These are phyloP conservation scores for Athalia cordata DNA, from an alignment of 2,888 invertebrate species.

Conservation along the genomic window DNA sequence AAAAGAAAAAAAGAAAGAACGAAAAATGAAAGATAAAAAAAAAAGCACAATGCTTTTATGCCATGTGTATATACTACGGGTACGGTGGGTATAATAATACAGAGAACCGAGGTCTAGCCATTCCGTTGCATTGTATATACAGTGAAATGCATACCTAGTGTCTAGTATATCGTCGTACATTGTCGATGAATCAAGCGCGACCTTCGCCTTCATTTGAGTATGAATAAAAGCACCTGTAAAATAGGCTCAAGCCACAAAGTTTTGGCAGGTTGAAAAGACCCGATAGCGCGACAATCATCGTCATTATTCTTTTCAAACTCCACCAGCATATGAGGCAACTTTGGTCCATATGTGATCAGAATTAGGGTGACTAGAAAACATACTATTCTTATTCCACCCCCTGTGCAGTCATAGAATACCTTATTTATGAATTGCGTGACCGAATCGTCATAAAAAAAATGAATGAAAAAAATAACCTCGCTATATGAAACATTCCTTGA, in stretches of 20 bases:
- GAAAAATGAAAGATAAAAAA: background rate
- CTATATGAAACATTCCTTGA: too few species aligned
- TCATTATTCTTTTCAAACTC: background rate
- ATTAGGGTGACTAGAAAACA: background rate
- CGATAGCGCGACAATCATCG: constrained; percentile 7
- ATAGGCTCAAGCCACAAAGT: background rate
- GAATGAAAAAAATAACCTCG: too few species aligned
- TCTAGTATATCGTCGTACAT: constrained; percentile 14
- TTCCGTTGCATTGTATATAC: background rate
- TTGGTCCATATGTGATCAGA: background rate
- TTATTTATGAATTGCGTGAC: too few species aligned
- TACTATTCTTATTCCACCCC: too few species aligned
- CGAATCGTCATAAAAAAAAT: too few species aligned
- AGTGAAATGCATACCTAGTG: background rate
- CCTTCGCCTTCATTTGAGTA: constrained; percentile 64
- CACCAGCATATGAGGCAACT: background rate
- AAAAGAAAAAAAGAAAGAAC: too few species aligned
- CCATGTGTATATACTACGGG: constrained; percentile 2
- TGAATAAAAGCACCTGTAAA: constrained; percentile 70
- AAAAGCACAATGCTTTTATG: background rate
- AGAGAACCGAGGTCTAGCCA: constrained; percentile 10
- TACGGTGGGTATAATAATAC: background rate
- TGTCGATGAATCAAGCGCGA: constrained; percentile 42
- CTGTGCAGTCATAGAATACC: too few species aligned
- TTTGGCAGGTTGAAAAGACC: constrained; percentile 32